Conservation (phyloP, 2,888 invertebrate genomes). For the Parapristionchus giblindavisi region DNA sequence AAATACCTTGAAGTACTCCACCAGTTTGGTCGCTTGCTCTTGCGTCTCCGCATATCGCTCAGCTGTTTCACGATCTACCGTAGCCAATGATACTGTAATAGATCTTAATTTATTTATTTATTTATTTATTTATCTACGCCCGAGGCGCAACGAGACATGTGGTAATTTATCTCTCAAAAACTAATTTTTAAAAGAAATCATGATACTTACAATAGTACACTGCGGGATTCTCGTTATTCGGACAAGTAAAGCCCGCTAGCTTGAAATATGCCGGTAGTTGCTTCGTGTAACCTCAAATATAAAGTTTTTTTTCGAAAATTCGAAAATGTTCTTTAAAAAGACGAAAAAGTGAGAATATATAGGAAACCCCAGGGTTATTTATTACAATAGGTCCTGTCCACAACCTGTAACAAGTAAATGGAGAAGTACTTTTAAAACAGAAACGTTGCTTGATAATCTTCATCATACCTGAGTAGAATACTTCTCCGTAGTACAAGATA, state of each 20-base stretch:
- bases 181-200: too few relatives aligned
- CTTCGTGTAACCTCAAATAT: constrained; percentile 84
- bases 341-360: too few relatives aligned
- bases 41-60: constrained; percentile 92
- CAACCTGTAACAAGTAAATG: too few relatives aligned
- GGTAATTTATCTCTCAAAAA: too few relatives aligned
- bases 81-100: constrained; percentile 80
- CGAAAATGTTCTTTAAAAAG: too few relatives aligned
- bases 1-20: constrained; percentile 44
- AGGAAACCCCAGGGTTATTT: too few relatives aligned
- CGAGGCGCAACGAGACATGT: too few relatives aligned
- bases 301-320: background rate
- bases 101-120: too few relatives aligned
- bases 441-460: too few relatives aligned
- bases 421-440: too few relatives aligned
- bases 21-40: constrained; percentile 70
- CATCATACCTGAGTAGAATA: constrained; percentile 78
- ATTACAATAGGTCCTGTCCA: too few relatives aligned
- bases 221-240: constrained; percentile 93
- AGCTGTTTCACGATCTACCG: constrained; percentile 83
- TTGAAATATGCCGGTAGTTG: constrained; percentile 93
- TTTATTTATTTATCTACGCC: too few relatives aligned
- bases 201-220: constrained; percentile 89
- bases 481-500: constrained; percentile 83
- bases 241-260: constrained; percentile 93